A percentile compares a stretch with the other conserved stretches of the same genome.
Conservation (phyloP, 2,797 vertebrate species). For the Bovichtus diacanthus region DNA sequence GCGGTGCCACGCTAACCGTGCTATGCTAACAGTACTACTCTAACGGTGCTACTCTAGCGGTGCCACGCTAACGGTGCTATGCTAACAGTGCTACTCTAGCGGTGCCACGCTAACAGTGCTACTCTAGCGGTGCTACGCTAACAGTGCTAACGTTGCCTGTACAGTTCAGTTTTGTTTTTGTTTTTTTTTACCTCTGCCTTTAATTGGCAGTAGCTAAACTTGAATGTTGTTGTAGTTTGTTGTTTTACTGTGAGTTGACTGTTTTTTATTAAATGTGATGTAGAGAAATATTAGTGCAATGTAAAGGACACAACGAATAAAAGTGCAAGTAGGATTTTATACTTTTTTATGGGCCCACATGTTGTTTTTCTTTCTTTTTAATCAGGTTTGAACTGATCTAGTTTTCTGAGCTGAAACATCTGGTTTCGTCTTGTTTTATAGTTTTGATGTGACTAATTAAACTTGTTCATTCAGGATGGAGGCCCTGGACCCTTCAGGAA, state of each 20-base stretch:
- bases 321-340: conserved; percentile 12
- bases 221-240: conserved; percentile 28
- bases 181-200: neutral
- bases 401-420: neutral
- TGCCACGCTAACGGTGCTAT: conserved; percentile 35
- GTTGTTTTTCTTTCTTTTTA: no score
- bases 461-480: neutral
- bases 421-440: neutral
- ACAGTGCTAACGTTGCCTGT: conserved; percentile 55
- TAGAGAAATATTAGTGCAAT: conserved; percentile 19
- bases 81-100: no score
- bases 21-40: no score
- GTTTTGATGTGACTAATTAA: neutral
- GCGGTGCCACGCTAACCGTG: no score
- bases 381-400: neutral
- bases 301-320: conserved; percentile 6
- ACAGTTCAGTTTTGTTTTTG: neutral
- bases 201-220: neutral
- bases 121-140: no score
- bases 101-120: no score
- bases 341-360: neutral
- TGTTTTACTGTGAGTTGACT: neutral
- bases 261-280: conserved; percentile 22
- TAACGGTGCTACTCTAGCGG: conserved; percentile 51
- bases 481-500: no score